Evolutionary conservation across 2,113 vertebrate species (phyloP), one percentile per base, ranked within the genome.

Genomic region (Herpailurus yagouaroundi): DNA sequence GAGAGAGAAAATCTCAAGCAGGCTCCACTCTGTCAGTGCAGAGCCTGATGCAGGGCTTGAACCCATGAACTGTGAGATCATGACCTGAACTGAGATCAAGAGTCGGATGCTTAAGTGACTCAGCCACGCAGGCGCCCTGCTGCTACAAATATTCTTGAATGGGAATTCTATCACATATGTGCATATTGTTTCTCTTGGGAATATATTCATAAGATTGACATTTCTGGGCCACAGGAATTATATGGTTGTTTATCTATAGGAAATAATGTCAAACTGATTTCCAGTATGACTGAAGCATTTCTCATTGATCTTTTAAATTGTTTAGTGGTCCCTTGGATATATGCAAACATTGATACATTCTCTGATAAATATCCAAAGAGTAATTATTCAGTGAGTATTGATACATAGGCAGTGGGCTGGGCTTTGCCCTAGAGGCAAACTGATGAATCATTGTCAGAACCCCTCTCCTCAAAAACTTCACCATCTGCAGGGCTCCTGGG

Each of bases 181-280:
- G 11, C 19, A 45, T 31, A 36, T 52, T 60, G 18, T n/a, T 87
- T 94, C 29, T 89, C 18, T 77, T 82, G n/a, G 12, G 19, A n/a
- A 57, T 88, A 18, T n/a, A 86, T 38, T 27, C 13, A 14, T 68
- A 71, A 63, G 63, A 36, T 57, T 25, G 13, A 33, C 66, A 57
- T 84, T 69, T 50, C 31, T 73, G 52, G 27, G 29, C 57, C 74
- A 33, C 12, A 60, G 23, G 27, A 83, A 0, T 25, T 77, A 3
- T 45, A 7, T 87, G 18, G 23, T n/a, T 95, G 18, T 93, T 89
- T 16, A 18, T n/a, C 38, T 45, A 1, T 69, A 91, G 31, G 16
- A 84, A 16, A 45, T 41, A 86, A 71, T 31, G 23, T 55, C 83
- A 57, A 41, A 68, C 33, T 73, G 71, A 96, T 91, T 77, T 55